Conservation (phyloP, 2,113 vertebrate genomes). For the Aplodontia rufa region DNA sequence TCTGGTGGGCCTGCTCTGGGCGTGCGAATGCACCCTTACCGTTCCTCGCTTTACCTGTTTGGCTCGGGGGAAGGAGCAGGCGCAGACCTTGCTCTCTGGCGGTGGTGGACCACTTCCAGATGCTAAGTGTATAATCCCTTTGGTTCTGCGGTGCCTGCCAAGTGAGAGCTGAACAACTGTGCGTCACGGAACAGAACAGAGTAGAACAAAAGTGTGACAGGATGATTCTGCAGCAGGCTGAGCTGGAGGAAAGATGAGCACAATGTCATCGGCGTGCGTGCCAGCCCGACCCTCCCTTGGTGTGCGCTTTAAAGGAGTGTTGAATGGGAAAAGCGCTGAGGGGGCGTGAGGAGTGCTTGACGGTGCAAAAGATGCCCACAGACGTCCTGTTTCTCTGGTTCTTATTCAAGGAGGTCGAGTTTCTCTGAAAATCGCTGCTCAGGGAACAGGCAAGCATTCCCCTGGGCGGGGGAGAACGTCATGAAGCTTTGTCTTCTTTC, state of each 20-base stretch:
- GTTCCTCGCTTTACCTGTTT: slow-evolving; percentile 37
- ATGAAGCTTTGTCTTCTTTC: not conserved
- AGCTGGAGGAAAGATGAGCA: not conserved
- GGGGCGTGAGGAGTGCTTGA: not conserved
- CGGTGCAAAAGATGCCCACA: not conserved
- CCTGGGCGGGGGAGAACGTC: not conserved
- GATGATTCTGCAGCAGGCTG: not conserved
- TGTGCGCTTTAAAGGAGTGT: slow-evolving; percentile 10
- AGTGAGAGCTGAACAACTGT: slow-evolving; percentile 24
- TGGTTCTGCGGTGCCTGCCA: slow-evolving; percentile 68
- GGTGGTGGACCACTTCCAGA: slow-evolving; percentile 64
- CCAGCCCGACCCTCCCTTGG: not conserved
- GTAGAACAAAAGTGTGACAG: slow-evolving; percentile 8
- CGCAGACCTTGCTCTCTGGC: not conserved
- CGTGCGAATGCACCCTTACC: not conserved
- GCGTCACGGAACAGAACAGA: not conserved
- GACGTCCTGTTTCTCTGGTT: not conserved
- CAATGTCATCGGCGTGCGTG: not conserved
- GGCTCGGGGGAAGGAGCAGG: not conserved
- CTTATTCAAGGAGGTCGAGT: not conserved
- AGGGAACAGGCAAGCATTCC: not conserved
- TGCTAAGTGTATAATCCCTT: slow-evolving; percentile 69
- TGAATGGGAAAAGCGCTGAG: slow-evolving; percentile 7
- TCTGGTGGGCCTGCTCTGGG: not conserved
- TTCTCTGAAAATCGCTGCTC: not conserved